These are phyloP conservation scores for Fissipunctia ypsillon DNA, from an alignment of 2,888 invertebrate species.

Conservation along the genomic window DNA sequence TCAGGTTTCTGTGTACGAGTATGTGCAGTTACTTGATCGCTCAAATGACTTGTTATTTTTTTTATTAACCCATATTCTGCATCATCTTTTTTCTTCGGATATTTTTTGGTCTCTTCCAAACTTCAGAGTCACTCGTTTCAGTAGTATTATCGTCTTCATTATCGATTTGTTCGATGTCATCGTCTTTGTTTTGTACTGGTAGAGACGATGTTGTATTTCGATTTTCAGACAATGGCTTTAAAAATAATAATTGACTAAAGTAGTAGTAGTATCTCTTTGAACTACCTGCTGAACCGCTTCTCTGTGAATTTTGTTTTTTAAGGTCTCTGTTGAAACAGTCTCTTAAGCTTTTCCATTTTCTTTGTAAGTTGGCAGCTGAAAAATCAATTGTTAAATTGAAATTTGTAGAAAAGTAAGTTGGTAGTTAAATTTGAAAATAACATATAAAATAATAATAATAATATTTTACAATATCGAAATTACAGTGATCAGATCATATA, in stretches of 20 bases:
- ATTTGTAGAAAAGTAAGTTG: conserved; percentile 20
- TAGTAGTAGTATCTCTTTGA: conserved; percentile 52
- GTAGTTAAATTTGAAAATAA: too few relatives aligned
- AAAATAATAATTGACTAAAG: conserved; percentile 56
- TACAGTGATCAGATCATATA: too few relatives aligned
- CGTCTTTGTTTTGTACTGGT: conserved; percentile 50
- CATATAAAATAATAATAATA: too few relatives aligned
- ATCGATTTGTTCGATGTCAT: conserved; percentile 52
- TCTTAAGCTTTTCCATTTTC: too few relatives aligned
- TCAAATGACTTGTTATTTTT: conserved; percentile 60
- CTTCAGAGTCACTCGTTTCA: conserved; percentile 48
- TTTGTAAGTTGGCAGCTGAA: conserved; percentile 24
- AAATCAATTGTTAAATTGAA: conserved; percentile 1
- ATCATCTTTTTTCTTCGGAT: conserved; percentile 52
- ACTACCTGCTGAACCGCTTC: conserved; percentile 46
- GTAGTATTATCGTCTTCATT: conserved; percentile 52
- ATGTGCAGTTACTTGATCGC: conserved; percentile 47
- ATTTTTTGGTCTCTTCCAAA: conserved; percentile 54
- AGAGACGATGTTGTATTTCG: conserved; percentile 49
- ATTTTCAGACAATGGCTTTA: conserved; percentile 45
- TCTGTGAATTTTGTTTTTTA: conserved; percentile 47
- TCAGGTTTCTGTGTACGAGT: conserved; percentile 58
- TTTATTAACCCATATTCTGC: conserved; percentile 41
- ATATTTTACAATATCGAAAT: too few relatives aligned
- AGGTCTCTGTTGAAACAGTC: conserved; percentile 60